Percentiles rank a stretch among this genome's conserved stretches.
Conservation (phyloP, 2,888 invertebrate genomes). For the Matsumyia berberina region DNA sequence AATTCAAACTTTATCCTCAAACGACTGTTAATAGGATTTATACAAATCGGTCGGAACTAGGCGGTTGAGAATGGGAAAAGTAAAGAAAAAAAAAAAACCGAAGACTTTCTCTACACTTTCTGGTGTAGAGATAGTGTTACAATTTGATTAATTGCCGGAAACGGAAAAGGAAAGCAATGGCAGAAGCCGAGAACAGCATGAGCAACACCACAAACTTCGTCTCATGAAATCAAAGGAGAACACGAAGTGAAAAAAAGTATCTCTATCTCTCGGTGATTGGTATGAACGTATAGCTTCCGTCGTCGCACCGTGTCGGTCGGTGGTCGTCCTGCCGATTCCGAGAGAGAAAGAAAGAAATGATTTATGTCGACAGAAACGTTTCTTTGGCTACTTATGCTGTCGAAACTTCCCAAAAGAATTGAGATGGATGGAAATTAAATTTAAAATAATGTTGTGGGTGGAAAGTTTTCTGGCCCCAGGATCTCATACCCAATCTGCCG, state of each 20-base stretch:
- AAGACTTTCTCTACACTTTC: conserved; percentile 2
- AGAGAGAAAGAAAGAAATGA: conserved; percentile 45
- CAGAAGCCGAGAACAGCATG: conserved; percentile 66
- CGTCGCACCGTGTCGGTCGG: conserved; percentile 8
- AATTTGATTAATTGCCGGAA: conserved; percentile 76
- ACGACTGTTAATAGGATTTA: conserved; percentile 65
- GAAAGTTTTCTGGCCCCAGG: conserved; percentile 64
- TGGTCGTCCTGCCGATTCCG: conserved; percentile 8
- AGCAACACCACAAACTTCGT: conserved; percentile 66
- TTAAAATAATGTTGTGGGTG: conserved; percentile 80
- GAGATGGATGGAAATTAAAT: conserved; percentile 80
- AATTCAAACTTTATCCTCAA: conserved; percentile 68
- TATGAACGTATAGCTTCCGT: conserved; percentile 46
- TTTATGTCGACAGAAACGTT: conserved; percentile 65
- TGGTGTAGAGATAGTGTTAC: conserved; percentile 63
- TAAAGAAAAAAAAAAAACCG: background rate
- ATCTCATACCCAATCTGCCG: background rate
- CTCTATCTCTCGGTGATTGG: conserved; percentile 45
- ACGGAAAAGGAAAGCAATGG: conserved; percentile 70
- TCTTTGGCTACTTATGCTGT: conserved; percentile 79
- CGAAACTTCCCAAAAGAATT: conserved; percentile 80
- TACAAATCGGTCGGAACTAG: conserved; percentile 61
- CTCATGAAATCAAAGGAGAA: conserved; percentile 34
- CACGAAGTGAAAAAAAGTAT: conserved; percentile 25
- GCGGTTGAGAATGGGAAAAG: conserved; percentile 22